Base-by-base conservation (phyloP, 2,888 invertebrate species). In the Xylota segnis region DNA sequence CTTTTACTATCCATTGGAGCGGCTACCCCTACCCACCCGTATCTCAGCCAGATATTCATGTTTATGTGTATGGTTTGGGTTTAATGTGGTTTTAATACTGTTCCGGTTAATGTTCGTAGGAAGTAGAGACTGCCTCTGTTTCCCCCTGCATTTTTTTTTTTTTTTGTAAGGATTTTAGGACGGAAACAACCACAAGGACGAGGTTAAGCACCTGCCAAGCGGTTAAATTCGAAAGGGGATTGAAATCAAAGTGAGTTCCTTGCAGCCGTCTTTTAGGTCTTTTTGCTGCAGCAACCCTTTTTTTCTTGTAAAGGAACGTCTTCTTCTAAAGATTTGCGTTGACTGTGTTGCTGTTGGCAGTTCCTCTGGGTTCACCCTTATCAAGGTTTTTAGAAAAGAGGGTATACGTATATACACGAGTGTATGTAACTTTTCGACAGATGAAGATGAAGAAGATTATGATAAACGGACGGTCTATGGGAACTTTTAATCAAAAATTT, bases 171-270 rank as follows among this genome's bases (percentile, higher is more conserved):
- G 34, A 37, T 7, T 16, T 5, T 52, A 12, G 27, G 56, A 52
- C 40, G 66, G 61, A 23, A 65, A 32, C 66, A 70, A 40, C 54
- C 50, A 37, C 40, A 66, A 54, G 58, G 45, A 72, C 50, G 59
- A 66, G 71, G 77, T 72, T 83, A 83, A 83, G 66, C 71, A 83
- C 78, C 83, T 83, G 83, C 50, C 77, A 72, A 77, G 72, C 65
- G 65, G 52, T 71, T 83, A n/a, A 71, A 63, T 56, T 63, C 10
- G 58, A 78, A 71, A 59, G 58, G 58, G 71, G 83, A 45, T 43
- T 72, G 37, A 61, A 83, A 77, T 83, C 77, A 77, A 78, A 78
- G 71, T 71, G 43, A 78, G 66, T 54, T 59, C 14, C 65, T 37
- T 56, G 16, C 56, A 56, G 63, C 18, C 29, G 54, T 34, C 45